Evolutionary conservation across 2,113 vertebrate genomes (phyloP).

Genomic region (Cottus gobio): DNA sequence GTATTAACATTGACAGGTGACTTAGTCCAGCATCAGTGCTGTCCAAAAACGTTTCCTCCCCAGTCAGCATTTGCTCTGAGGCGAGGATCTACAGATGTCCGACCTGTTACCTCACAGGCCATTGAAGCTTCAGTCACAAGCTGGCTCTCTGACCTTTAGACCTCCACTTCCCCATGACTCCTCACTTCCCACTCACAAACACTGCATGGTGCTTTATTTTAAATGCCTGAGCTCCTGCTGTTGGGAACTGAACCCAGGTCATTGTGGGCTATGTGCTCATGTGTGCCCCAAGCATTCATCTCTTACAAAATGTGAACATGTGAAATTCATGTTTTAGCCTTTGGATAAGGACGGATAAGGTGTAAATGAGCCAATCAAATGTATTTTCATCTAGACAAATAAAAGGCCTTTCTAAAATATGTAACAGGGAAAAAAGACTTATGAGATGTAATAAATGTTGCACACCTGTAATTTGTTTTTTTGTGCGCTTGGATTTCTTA

Average conservation of each 20-base stretch:
- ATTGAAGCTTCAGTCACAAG: background rate
- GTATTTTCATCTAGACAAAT: background rate
- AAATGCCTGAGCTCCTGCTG: background rate
- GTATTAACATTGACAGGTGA: background rate
- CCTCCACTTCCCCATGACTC: background rate
- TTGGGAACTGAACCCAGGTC: background rate
- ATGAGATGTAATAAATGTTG: conserved; percentile 1
- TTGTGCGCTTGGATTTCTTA: background rate
- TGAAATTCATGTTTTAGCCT: background rate
- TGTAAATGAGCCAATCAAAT: background rate
- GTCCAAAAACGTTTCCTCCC: background rate
- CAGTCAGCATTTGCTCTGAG: background rate
- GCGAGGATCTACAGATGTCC: background rate
- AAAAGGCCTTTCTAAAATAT: background rate
- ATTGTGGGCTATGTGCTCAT: background rate
- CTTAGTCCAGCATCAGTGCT: background rate
- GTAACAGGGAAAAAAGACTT: background rate
- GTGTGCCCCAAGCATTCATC: background rate
- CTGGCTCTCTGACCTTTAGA: background rate
- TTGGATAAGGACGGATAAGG: too few species aligned
- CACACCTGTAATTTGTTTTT: background rate
- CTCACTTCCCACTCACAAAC: conserved; percentile 19
- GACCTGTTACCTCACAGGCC: background rate
- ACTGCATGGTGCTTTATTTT: background rate
- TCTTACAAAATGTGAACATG: background rate